A percentile compares a stretch with the other conserved stretches of the same genome.
Evolutionary conservation across 2,113 vertebrate species (phyloP).

Genomic region (Cinclus cinclus): DNA sequence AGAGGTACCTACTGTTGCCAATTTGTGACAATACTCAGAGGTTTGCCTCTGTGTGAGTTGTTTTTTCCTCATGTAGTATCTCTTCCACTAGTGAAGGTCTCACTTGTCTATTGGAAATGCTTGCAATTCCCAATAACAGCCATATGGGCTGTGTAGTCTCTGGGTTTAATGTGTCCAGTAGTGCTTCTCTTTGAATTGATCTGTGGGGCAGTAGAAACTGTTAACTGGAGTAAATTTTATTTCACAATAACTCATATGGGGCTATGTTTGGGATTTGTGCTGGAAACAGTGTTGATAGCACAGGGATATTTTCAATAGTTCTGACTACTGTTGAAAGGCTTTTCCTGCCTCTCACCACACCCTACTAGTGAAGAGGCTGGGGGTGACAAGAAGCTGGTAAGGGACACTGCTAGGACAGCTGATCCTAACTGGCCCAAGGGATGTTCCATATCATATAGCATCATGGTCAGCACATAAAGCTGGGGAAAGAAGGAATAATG

Average conservation of each 20-base stretch:
- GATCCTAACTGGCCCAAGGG: background rate
- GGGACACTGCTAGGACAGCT: background rate
- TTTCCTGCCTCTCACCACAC: background rate
- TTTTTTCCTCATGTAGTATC: background rate
- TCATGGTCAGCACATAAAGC: background rate
- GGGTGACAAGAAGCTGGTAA: background rate
- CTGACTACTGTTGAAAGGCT: background rate
- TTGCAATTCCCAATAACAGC: background rate
- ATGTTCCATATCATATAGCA: background rate
- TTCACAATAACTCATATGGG: fast-evolving
- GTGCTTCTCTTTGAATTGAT: background rate
- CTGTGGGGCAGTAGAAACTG: background rate
- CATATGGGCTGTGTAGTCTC: background rate
- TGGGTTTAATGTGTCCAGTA: background rate
- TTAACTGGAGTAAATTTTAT: background rate
- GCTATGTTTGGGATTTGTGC: background rate
- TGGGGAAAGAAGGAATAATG: fast-evolving
- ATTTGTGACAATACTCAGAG: background rate
- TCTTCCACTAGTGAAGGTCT: background rate
- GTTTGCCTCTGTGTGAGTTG: background rate
- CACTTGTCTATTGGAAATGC: fast-evolving
- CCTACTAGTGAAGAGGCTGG: background rate
- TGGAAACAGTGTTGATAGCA: background rate
- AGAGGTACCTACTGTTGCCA: background rate
- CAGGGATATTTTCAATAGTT: background rate